These are phyloP conservation scores for Gavialis gangeticus DNA, from an alignment of 2,113 vertebrate species.

Conservation along the genomic window DNA sequence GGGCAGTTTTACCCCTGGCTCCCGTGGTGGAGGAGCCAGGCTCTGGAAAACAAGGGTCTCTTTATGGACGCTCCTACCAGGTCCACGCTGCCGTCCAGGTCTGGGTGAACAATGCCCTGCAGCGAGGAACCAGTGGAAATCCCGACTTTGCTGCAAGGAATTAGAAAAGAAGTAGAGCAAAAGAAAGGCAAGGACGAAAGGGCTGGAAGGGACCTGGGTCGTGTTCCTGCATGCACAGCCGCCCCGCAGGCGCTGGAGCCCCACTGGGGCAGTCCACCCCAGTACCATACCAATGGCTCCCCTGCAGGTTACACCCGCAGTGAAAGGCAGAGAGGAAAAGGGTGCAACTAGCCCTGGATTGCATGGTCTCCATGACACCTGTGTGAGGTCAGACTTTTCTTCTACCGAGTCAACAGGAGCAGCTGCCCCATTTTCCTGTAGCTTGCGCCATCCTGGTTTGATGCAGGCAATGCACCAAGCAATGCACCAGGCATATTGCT, in stretches of 20 bases:
- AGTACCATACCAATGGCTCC: background rate
- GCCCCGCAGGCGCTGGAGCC: background rate
- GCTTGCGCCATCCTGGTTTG: too few species aligned
- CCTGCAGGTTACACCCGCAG: background rate
- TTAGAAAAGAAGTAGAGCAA: background rate
- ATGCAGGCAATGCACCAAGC: too few species aligned
- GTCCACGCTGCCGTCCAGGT: background rate
- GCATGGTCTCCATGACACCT: background rate
- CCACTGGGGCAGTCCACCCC: rapidly evolving
- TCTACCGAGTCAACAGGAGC: background rate
- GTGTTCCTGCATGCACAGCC: background rate
- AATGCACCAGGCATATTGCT: rapidly evolving
- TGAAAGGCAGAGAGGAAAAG: background rate
- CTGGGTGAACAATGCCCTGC: background rate
- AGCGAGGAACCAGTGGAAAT: background rate
- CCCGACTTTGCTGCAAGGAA: background rate
- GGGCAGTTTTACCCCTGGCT: background rate
- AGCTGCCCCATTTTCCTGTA: background rate
- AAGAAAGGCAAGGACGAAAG: background rate
- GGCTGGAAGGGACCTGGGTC: background rate
- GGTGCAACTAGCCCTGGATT: background rate
- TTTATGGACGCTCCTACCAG: background rate
- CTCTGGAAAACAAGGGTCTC: background rate
- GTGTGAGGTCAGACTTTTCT: background rate
- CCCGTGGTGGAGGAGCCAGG: background rate